Percentiles rank a stretch among this genome's conserved stretches.
These are phyloP conservation scores for Mormoops blainvillei DNA, from an alignment of 2,113 vertebrate genomes.

Conservation along the genomic window DNA sequence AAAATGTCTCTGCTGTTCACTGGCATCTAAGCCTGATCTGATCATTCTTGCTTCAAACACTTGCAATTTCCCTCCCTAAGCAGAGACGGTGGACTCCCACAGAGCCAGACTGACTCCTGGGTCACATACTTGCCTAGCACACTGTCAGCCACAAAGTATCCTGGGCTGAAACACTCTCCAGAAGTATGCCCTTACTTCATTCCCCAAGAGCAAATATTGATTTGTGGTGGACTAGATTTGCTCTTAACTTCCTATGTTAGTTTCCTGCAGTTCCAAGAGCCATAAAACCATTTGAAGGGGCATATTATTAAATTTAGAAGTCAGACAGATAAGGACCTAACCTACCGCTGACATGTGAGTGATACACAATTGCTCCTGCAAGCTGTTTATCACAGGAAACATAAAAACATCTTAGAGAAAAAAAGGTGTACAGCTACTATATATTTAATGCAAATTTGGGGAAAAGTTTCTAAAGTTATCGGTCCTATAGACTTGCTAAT, in stretches of 20 bases:
- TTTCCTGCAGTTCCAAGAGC: neutral
- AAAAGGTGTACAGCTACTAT: neutral
- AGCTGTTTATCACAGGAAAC: neutral
- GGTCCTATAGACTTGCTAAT: neutral
- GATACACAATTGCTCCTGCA: neutral
- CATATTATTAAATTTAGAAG: neutral
- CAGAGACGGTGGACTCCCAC: neutral
- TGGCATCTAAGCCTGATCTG: neutral
- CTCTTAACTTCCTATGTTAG: neutral
- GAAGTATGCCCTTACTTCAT: neutral
- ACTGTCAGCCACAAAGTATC: neutral
- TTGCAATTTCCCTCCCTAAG: neutral
- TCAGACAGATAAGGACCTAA: neutral
- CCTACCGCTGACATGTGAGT: too few species aligned
- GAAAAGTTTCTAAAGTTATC: neutral
- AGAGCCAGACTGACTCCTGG: neutral
- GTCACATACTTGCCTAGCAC: neutral
- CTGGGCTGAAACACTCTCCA: neutral
- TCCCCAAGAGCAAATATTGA: neutral
- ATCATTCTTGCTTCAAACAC: neutral
- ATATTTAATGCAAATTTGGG: neutral
- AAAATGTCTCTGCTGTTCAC: neutral
- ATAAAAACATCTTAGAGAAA: neutral
- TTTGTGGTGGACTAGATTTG: neutral
- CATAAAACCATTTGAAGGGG: neutral